Evolutionary conservation across 2,888 invertebrate genomes (phyloP).

Genomic region (Machimus atricapillus): DNA sequence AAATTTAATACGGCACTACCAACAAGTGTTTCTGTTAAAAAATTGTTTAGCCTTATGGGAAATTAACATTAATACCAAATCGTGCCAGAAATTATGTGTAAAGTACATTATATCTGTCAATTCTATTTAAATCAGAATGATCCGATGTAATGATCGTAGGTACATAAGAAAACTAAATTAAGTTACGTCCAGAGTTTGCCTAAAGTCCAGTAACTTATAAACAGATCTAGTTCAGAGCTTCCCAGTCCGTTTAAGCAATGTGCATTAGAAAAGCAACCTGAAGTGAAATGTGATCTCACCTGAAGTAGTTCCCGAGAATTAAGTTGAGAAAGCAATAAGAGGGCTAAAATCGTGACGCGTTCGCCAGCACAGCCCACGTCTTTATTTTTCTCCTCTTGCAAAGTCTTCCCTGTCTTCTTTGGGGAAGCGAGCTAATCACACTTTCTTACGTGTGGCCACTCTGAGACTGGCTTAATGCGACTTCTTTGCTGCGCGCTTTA

Average conservation of each 20-base stretch:
- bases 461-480: neutral
- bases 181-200: neutral
- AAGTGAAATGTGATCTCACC: constrained; percentile 10
- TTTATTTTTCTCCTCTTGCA: constrained; percentile 20
- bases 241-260: neutral
- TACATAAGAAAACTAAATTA: neutral
- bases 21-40: too few species aligned
- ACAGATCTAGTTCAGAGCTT: neutral
- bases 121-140: neutral
- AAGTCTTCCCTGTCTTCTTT: neutral
- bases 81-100: too few species aligned
- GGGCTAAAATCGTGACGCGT: constrained; percentile 21
- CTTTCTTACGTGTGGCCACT: constrained; percentile 12
- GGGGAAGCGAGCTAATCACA: neutral
- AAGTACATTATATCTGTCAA: too few species aligned
- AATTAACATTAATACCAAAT: too few species aligned
- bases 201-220: neutral
- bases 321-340: neutral
- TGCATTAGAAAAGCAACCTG: neutral
- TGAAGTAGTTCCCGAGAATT: neutral
- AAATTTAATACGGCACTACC: too few species aligned
- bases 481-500: neutral
- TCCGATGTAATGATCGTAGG: neutral
- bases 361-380: neutral
- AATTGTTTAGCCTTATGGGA: too few species aligned